phyloP scores from a whole-genome alignment of 2,113 vertebrate species.

The Nycticryphes semicollaris region DNA sequence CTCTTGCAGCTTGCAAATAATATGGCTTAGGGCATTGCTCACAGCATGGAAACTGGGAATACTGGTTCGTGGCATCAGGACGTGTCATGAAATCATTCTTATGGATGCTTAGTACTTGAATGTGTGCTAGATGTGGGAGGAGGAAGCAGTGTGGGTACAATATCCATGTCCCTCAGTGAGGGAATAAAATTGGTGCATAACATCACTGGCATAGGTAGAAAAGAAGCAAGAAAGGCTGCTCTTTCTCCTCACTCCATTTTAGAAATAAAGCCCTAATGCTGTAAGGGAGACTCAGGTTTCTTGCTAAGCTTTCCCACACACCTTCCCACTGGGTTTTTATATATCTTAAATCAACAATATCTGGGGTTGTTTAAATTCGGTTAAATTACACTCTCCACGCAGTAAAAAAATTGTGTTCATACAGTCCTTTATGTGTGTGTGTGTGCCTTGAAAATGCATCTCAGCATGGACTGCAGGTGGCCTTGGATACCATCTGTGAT shows the following conservation, averaged over 20 bases:
- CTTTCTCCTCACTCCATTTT: not conserved
- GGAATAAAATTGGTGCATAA: not conserved
- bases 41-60: not conserved
- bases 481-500: slow-evolving; percentile 67
- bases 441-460: slow-evolving; percentile 52
- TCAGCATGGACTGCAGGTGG: slow-evolving; percentile 56
- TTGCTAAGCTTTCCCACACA: slow-evolving; percentile 51
- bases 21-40: not conserved
- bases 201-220: not conserved
- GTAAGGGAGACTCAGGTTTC: slow-evolving; percentile 41
- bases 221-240: not conserved
- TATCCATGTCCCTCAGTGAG: not conserved
- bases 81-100: not conserved
- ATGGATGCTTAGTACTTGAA: not conserved
- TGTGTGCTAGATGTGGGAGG: not conserved
- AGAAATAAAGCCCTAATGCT: slow-evolving; percentile 23
- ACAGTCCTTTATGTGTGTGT: slow-evolving; percentile 13
- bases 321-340: slow-evolving; percentile 48
- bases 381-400: slow-evolving; percentile 48
- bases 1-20: not conserved
- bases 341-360: slow-evolving; percentile 39
- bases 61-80: not conserved
- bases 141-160: not conserved
- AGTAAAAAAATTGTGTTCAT: slow-evolving; percentile 39
- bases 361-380: slow-evolving; percentile 54